A percentile compares a stretch with the other conserved stretches of the same genome.
Evolutionary conservation across 2,113 vertebrate genomes (phyloP).

Genomic region (Philantomba maxwellii): DNA sequence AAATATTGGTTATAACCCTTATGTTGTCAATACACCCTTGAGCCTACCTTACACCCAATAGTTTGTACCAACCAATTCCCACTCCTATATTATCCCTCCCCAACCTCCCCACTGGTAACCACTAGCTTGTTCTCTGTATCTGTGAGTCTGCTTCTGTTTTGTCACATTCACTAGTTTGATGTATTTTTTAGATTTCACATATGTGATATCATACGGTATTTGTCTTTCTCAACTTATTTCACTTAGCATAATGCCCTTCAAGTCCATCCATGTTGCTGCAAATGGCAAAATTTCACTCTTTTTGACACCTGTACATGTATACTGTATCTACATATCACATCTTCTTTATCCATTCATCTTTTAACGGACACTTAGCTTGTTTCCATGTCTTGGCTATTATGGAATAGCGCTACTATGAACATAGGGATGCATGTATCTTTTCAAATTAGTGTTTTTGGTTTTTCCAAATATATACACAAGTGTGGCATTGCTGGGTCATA

Average conservation of each 20-base stretch:
- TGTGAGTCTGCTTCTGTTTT: not conserved
- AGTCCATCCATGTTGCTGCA: not conserved
- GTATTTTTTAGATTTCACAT: not conserved
- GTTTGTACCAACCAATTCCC: not conserved
- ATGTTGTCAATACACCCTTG: not conserved
- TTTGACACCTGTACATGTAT: not conserved
- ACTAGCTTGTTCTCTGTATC: not conserved
- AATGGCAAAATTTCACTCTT: not conserved
- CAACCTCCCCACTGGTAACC: not conserved
- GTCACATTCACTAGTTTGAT: not conserved
- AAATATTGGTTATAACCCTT: not conserved
- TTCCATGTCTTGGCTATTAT: not conserved
- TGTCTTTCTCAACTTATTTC: not conserved
- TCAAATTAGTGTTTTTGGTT: not conserved
- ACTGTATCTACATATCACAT: not conserved
- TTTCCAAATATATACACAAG: not conserved
- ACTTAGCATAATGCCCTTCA: not conserved
- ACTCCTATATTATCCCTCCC: not conserved
- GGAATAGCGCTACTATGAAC: not conserved
- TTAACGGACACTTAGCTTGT: not conserved
- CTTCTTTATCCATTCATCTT: not conserved
- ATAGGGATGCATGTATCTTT: not conserved
- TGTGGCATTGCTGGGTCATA: not conserved
- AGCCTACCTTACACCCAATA: not conserved
- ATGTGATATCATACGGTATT: not conserved